Conservation (phyloP, 37 sponge, comb jelly and placozoan genomes). For the Halisarca cf. caerulea region DNA sequence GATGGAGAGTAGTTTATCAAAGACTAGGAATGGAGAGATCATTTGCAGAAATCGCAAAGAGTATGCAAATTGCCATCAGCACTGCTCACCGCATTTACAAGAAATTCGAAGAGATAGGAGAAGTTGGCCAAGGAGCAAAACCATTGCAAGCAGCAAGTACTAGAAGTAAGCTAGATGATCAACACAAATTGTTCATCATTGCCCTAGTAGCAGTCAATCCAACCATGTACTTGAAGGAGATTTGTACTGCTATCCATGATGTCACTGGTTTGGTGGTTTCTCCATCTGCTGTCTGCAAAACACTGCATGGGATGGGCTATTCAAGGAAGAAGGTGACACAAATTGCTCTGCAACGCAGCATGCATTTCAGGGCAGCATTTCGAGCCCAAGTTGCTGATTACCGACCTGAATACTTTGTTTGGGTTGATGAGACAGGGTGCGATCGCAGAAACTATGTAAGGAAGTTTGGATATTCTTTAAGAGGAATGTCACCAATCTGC, state of each 20-base stretch:
- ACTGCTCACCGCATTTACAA: conserved; percentile 16
- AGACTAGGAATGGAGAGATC: background rate
- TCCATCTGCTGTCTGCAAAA: conserved; percentile 18
- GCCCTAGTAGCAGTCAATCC: conserved; percentile 12
- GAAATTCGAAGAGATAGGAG: background rate
- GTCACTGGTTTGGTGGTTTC: background rate
- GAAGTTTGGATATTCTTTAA: background rate
- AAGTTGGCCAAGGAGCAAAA: too few relatives aligned
- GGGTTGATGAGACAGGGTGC: background rate
- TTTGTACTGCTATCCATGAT: background rate
- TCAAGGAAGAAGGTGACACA: conserved; percentile 33
- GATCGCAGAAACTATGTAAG: background rate
- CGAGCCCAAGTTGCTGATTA: conserved; percentile 31
- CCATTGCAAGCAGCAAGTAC: background rate
- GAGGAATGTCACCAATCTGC: background rate
- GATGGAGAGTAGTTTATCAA: conserved; percentile 33
- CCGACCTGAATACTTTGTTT: conserved; percentile 2
- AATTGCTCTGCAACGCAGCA: conserved; percentile 1
- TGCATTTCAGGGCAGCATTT: conserved; percentile 14
- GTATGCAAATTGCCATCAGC: background rate
- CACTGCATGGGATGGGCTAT: conserved; percentile 12
- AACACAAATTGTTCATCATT: background rate
- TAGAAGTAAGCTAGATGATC: background rate
- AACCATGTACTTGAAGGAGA: conserved; percentile 28
- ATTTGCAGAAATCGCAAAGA: conserved; percentile 20